Percentiles rank a stretch among this genome's conserved stretches.
Evolutionary conservation across 92 coral and sea anemone species (phyloP).

Genomic region (Porites rus): DNA sequence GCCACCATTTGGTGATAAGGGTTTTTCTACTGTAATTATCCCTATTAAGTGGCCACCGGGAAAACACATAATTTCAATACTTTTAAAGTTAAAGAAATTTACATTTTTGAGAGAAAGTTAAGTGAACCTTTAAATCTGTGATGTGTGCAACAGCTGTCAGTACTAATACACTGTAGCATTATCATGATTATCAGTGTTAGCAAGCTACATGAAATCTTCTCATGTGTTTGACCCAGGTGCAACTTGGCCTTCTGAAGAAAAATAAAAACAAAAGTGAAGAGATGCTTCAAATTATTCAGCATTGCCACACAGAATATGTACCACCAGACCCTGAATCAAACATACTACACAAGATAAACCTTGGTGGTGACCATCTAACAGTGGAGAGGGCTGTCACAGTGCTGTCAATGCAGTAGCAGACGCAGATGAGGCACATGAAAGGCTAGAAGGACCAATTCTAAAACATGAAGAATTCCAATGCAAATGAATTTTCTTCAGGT

Average conservation of each 20-base stretch:
- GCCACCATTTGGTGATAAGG: no score
- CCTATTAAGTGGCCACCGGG: no score
- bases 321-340: slow-evolving; percentile 33
- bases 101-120: no score
- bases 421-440: slow-evolving; percentile 45
- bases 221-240: slow-evolving; percentile 36
- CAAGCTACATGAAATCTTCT: background rate
- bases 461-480: no score
- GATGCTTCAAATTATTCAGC: slow-evolving; percentile 55
- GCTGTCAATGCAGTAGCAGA: slow-evolving; percentile 46
- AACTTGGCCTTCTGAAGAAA: slow-evolving; percentile 53
- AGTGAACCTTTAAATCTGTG: no score
- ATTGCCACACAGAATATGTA: slow-evolving; percentile 41
- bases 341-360: slow-evolving; percentile 24
- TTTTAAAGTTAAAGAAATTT: no score
- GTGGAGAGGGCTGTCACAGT: background rate
- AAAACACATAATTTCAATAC: no score
- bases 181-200: background rate
- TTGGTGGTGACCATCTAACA: slow-evolving; percentile 56
- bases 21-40: no score
- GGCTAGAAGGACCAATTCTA: slow-evolving; percentile 41
- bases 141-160: no score
- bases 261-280: slow-evolving; percentile 54
- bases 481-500: slow-evolving; percentile 3
- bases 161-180: no score